Evolutionary conservation across 2,113 vertebrate species (phyloP).

Genomic region (Aphyosemion australe): DNA sequence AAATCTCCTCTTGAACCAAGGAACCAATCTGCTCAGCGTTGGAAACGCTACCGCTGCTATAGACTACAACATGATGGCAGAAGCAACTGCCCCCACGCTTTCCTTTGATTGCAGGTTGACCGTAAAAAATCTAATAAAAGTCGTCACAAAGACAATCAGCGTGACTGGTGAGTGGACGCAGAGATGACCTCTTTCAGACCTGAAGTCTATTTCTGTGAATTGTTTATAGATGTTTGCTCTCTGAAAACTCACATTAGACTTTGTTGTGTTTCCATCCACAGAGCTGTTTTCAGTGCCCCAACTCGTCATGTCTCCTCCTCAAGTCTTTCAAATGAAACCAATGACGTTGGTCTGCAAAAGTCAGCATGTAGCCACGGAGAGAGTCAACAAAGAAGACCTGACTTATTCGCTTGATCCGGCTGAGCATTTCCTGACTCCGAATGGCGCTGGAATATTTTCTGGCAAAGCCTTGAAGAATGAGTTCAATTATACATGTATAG

Average conservation of each 20-base stretch:
- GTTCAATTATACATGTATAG: constrained; percentile 71
- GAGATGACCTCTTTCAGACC: too few relatives aligned
- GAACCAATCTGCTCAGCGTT: neutral
- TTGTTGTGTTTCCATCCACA: constrained; percentile 36
- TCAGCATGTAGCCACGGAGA: constrained; percentile 16
- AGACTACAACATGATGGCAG: constrained; percentile 22
- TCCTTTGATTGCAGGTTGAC: constrained; percentile 63
- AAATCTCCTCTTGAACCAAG: constrained; percentile 45
- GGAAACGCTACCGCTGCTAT: constrained; percentile 1
- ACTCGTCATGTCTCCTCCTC: constrained; percentile 49
- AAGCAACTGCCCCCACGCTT: constrained; percentile 26
- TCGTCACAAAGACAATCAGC: neutral
- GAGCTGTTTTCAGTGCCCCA: constrained; percentile 78
- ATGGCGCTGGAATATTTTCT: constrained; percentile 21
- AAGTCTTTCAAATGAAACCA: constrained; percentile 63
- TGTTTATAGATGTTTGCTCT: too few relatives aligned
- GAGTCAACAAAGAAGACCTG: constrained; percentile 45
- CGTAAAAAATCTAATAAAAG: constrained; percentile 30
- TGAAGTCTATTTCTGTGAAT: neutral
- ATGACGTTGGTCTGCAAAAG: constrained; percentile 71
- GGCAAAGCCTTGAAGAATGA: constrained; percentile 15
- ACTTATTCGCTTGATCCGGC: constrained; percentile 62
- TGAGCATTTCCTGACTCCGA: fast-evolving
- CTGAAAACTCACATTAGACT: too few relatives aligned
- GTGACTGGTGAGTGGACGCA: constrained; percentile 66